Base-by-base conservation (phyloP, 2,797 vertebrate species). In the Salarias fasciatus region DNA sequence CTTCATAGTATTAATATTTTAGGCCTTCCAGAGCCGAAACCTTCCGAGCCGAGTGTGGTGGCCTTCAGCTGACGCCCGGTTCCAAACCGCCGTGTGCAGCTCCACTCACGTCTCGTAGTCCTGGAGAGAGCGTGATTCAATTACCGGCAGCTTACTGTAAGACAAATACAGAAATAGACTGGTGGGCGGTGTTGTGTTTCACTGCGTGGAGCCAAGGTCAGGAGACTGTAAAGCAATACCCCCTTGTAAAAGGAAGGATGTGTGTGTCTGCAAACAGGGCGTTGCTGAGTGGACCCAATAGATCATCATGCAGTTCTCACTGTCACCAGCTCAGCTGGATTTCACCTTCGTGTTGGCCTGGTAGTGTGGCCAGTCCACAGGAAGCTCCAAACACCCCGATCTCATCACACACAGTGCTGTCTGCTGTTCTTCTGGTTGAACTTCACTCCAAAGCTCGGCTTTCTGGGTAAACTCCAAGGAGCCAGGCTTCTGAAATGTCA, bases 181-280 rank as follows among this genome's bases (percentile, higher is more conserved):
- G 65, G 88, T 83, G 87, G 85, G 69, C 50, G 76, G 86, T 93
- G 77, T 93, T 80, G 71, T 67, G 73, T 94, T 94, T 88, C 88
- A 87, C 71, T 75, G 71, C 37, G 80, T 82, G 81, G 91, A 90
- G 81, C 84, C 83, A 91, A 90, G 91, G 92, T 94, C 92, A 89
- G 75, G 82, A 87, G 79, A 91, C 76, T 89, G 75, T 82, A 88
- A 88, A 88, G 74, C 75, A 88, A 90, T 82, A 70, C 79, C 81
- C 78, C 45, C 77, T 76, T 83, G 85, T 89, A 78, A 88, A 88
- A 81, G 67, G 68, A 77, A 75, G 79, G 79, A 77, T 85, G 71
- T 83, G 69, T 79, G 78, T 83, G 84, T 83, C 73, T 75, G 83
- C 74, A 78, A 82, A 85, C 82, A 74, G 84, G 86, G 82, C 49